phyloP scores from a whole-genome alignment of 2,888 invertebrate species.

The Frankliniella fusca region DNA sequence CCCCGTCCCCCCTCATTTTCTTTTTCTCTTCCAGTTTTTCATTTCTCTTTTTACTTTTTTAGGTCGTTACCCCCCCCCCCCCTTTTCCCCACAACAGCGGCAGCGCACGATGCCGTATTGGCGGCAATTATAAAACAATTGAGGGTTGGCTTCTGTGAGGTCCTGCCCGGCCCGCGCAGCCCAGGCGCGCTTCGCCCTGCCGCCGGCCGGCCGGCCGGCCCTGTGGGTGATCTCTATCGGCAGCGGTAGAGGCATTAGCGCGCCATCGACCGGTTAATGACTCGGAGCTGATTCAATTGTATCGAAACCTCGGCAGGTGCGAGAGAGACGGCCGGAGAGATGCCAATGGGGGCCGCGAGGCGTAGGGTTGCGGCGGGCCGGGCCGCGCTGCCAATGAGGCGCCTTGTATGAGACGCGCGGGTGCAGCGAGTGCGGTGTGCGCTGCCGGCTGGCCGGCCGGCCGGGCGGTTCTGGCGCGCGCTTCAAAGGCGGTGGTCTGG shows the following conservation, averaged over 20 bases:
- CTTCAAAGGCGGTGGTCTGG: constrained; percentile 13
- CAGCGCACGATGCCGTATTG: not conserved
- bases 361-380: not conserved
- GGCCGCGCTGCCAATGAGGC: not conserved
- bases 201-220: no score
- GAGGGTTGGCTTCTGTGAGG: not conserved
- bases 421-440: not conserved
- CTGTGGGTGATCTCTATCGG: not conserved
- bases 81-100: not conserved
- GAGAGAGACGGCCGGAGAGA: no score
- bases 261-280: constrained; percentile 18
- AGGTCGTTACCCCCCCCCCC: not conserved
- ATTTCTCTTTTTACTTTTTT: not conserved
- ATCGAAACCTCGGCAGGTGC: not conserved
- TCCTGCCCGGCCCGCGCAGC: no score
- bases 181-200: not conserved
- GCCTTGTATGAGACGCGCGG: not conserved
- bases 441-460: not conserved
- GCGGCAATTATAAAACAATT: constrained; percentile 25
- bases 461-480: not conserved
- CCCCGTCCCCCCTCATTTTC: not conserved
- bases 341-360: no score
- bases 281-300: constrained; percentile 20
- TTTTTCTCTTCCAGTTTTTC: not conserved
- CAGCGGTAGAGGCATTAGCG: not conserved